A percentile compares a stretch with the other conserved stretches of the same genome.
These are phyloP conservation scores for Cisticola juncidis DNA, from an alignment of 2,113 vertebrate genomes.

Conservation along the genomic window DNA sequence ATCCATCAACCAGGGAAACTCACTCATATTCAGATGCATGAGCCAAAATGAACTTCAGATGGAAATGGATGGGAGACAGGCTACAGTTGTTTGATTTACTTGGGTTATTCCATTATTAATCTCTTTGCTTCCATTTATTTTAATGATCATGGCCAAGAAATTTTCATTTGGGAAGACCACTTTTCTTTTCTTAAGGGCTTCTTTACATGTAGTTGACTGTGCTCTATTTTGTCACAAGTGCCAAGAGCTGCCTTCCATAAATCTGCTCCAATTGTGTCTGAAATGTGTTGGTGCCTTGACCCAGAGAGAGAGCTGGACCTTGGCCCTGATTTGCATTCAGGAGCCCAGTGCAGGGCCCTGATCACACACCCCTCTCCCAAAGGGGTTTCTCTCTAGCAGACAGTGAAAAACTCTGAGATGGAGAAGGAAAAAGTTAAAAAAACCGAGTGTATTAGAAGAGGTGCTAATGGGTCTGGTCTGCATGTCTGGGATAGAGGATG, in stretches of 20 bases:
- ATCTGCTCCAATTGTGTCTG: rapidly evolving
- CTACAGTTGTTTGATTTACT: not conserved
- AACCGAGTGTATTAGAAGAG: not conserved
- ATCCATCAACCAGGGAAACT: conserved; percentile 21
- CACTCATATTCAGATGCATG: not conserved
- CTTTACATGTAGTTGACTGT: rapidly evolving
- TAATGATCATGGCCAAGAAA: not conserved
- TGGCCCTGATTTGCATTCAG: rapidly evolving
- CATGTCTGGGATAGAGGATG: not conserved
- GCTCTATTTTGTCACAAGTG: not conserved
- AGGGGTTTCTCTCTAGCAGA: not conserved
- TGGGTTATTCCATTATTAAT: conserved; percentile 59
- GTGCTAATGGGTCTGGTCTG: not conserved
- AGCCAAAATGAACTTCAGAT: conserved; percentile 12
- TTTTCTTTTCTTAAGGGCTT: not conserved
- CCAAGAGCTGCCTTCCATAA: not conserved
- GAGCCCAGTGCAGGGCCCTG: rapidly evolving
- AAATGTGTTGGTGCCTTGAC: not conserved
- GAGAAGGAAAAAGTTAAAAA: not conserved
- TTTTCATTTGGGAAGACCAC: not conserved
- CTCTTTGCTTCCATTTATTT: conserved; percentile 28
- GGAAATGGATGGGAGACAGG: not conserved
- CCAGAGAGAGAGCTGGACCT: not conserved
- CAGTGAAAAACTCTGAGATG: not conserved
- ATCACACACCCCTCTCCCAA: rapidly evolving